Conservation (phyloP, 2,888 invertebrate species). For the Ethmia dodecea region DNA sequence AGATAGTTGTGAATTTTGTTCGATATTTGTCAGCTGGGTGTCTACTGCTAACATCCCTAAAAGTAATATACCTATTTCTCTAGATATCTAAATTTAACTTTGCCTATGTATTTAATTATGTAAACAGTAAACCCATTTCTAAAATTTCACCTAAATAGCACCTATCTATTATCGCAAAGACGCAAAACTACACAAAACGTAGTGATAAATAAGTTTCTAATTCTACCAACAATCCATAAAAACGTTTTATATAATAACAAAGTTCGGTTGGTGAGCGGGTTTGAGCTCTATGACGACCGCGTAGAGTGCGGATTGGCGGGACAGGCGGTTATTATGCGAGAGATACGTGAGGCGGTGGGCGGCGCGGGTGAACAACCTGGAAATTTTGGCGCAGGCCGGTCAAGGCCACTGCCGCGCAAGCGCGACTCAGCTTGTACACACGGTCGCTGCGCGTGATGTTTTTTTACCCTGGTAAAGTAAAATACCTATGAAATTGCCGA, state of each 20-base stretch:
- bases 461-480: too few relatives aligned
- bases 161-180: slow-evolving; percentile 7
- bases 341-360: slow-evolving; percentile 68
- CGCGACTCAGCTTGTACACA: slow-evolving; percentile 21
- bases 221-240: slow-evolving; percentile 53
- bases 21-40: too few relatives aligned
- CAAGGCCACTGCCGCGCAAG: slow-evolving; percentile 60
- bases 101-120: too few relatives aligned
- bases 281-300: neutral
- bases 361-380: slow-evolving; percentile 70
- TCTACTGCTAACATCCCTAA: too few relatives aligned
- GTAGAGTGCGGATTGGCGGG: slow-evolving; percentile 39
- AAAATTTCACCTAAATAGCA: slow-evolving; percentile 9
- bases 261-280: neutral
- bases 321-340: slow-evolving; percentile 50
- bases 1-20: too few relatives aligned
- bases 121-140: too few relatives aligned
- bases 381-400: slow-evolving; percentile 77
- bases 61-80: too few relatives aligned
- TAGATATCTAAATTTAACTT: too few relatives aligned
- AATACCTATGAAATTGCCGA: too few relatives aligned
- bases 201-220: slow-evolving; percentile 67
- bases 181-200: slow-evolving; percentile 1
- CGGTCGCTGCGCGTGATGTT: neutral
- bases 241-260: slow-evolving; percentile 61